Conservation (phyloP, 2,797 vertebrate genomes). For the Catharus ustulatus region DNA sequence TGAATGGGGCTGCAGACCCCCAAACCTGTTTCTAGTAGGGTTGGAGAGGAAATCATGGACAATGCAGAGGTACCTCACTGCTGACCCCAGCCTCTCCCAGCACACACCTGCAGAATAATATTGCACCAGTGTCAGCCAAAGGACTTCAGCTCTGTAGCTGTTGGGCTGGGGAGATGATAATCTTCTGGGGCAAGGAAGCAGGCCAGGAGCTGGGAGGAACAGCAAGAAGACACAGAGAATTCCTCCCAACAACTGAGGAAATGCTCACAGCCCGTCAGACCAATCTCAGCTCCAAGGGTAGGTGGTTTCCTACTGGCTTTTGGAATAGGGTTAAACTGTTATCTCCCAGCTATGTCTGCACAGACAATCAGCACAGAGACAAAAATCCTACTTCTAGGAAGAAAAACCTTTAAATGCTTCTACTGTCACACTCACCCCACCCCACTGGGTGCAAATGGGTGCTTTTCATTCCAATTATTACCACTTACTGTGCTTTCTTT, state of each 20-base stretch:
- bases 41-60: neutral
- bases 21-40: neutral
- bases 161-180: fast-evolving
- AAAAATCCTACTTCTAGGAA: neutral
- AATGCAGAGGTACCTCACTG: neutral
- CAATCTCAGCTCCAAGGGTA: neutral
- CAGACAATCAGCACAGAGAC: neutral
- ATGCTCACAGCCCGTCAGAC: fast-evolving
- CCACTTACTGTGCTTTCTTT: neutral
- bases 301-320: neutral
- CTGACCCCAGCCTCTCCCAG: neutral
- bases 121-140: neutral
- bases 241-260: neutral
- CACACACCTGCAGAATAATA: neutral
- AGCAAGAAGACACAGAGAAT: fast-evolving
- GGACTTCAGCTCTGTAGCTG: neutral
- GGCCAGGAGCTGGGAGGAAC: neutral
- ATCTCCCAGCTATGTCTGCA: neutral
- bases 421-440: neutral
- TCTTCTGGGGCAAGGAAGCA: neutral
- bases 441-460: neutral
- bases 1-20: neutral
- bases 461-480: neutral
- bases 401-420: neutral
- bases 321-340: neutral